A percentile compares a stretch with the other conserved stretches of the same genome.
phyloP scores from a whole-genome alignment of 1,140 invertebrate genomes.

The Lepidurus couesii region DNA sequence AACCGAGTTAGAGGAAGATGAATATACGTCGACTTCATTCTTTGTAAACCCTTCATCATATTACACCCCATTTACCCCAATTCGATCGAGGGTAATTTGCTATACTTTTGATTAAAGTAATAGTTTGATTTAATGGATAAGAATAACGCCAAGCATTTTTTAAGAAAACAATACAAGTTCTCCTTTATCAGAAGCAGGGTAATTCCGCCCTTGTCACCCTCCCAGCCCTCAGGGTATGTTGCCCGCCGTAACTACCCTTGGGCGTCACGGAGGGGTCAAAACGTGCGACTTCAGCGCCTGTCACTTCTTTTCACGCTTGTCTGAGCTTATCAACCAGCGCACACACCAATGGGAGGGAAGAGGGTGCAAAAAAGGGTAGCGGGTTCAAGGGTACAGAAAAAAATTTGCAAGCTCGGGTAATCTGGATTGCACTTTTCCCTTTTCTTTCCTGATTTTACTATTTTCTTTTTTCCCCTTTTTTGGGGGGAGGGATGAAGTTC shows the following conservation, averaged over 20 bases:
- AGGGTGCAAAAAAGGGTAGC: not conserved
- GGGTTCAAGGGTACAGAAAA: not conserved
- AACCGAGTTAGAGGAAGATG: too few relatives aligned
- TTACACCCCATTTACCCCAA: too few relatives aligned
- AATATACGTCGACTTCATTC: too few relatives aligned
- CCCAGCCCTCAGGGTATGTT: not conserved
- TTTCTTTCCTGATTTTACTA: not conserved
- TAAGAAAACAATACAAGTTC: too few relatives aligned
- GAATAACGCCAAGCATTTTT: too few relatives aligned
- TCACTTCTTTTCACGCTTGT: not conserved
- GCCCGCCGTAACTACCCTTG: not conserved
- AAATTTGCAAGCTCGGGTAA: not conserved
- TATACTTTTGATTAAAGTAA: too few relatives aligned
- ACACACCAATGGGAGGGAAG: not conserved
- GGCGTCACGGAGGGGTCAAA: not conserved
- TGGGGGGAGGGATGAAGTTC: not conserved
- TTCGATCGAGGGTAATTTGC: too few relatives aligned
- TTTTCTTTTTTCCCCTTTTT: not conserved
- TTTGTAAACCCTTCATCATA: too few relatives aligned
- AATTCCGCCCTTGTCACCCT: too few relatives aligned
- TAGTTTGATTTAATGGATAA: too few relatives aligned
- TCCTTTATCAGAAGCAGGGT: too few relatives aligned
- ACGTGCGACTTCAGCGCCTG: not conserved
- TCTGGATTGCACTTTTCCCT: conserved; percentile 1
- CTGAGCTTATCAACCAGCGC: not conserved